Conservation (phyloP, 64 coral and sea anemone species). For the Stylophora pistillata region DNA sequence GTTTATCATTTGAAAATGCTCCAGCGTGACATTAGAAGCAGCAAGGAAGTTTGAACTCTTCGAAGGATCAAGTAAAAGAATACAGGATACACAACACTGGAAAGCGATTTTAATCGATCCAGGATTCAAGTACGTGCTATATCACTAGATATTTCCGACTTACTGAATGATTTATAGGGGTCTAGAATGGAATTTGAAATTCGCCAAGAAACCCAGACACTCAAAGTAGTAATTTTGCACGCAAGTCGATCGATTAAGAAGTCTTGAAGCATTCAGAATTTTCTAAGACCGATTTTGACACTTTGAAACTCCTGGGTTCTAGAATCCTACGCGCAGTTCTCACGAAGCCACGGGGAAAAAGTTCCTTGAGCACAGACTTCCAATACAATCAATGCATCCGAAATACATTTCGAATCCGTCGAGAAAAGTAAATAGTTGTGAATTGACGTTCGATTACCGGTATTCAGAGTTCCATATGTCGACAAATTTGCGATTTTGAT, state of each 20-base stretch:
- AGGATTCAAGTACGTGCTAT: conserved; percentile 11
- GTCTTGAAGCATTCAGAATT: neutral
- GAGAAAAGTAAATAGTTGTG: neutral
- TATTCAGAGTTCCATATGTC: neutral
- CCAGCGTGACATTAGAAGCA: neutral
- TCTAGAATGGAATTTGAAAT: neutral
- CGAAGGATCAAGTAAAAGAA: neutral
- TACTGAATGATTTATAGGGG: conserved; percentile 15
- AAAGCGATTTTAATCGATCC: neutral
- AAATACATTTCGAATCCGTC: neutral
- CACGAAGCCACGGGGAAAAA: neutral
- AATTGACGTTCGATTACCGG: neutral
- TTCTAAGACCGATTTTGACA: neutral
- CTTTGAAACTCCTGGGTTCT: neutral
- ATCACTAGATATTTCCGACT: neutral
- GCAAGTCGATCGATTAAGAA: neutral
- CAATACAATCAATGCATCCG: neutral
- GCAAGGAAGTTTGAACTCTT: neutral
- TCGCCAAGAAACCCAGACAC: neutral
- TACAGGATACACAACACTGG: neutral
- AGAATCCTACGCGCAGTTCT: neutral
- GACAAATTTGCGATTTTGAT: neutral
- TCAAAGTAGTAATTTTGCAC: neutral
- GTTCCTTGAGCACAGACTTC: neutral
- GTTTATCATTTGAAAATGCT: neutral